Conservation (phyloP, 37 sponge, comb jelly and placozoan genomes). For the Crambe crambe region DNA sequence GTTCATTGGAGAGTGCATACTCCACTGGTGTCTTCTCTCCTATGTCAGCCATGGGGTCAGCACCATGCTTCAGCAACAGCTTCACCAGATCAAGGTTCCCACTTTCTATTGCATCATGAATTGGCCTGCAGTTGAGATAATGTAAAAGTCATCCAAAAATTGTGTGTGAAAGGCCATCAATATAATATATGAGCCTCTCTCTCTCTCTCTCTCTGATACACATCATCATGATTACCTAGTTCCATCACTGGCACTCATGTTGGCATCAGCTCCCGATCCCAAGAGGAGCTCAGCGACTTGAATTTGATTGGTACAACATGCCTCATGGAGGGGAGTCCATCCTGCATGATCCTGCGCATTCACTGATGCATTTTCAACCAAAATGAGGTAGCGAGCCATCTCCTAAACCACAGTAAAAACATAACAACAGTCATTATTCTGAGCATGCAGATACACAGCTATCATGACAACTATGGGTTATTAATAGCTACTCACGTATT, state of each 20-base stretch:
- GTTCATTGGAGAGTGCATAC: conserved; percentile 36
- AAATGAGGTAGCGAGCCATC: conserved; percentile 65
- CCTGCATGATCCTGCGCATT: conserved; percentile 86
- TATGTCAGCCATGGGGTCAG: conserved; percentile 64
- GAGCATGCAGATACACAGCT: background rate
- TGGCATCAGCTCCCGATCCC: conserved; percentile 73
- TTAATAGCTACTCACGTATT: conserved; percentile 9
- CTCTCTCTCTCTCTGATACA: conserved; percentile 9
- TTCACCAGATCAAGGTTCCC: conserved; percentile 63
- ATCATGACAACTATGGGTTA: too few species aligned
- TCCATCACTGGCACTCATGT: conserved; percentile 74
- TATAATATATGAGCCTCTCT: background rate
- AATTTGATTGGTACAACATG: conserved; percentile 48
- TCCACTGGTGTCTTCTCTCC: conserved; percentile 72
- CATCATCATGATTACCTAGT: conserved; percentile 50
- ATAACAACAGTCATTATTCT: background rate
- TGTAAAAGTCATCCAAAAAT: too few species aligned
- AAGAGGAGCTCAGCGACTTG: conserved; percentile 61
- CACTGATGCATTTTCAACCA: conserved; percentile 21
- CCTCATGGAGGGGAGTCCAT: conserved; percentile 91
- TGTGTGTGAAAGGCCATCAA: background rate
- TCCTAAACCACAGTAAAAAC: conserved; percentile 37
- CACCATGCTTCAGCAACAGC: conserved; percentile 61
- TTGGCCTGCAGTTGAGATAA: conserved; percentile 46
- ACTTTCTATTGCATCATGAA: conserved; percentile 86